Evolutionary conservation across 2,113 vertebrate genomes (phyloP).

Genomic region (Calyptomena viridis): DNA sequence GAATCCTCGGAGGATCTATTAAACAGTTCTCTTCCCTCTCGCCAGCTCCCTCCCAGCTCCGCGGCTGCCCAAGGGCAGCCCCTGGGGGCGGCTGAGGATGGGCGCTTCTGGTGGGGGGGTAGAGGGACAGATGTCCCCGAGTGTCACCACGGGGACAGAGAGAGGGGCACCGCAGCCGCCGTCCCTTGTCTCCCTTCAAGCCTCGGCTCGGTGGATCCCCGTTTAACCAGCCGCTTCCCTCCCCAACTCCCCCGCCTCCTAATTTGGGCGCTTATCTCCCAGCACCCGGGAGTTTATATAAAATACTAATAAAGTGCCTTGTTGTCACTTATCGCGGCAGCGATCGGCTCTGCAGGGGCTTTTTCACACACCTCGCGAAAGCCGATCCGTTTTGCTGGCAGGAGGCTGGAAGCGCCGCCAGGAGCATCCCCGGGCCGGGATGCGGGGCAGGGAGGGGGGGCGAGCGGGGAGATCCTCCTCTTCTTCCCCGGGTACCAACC

Average conservation of each 20-base stretch:
- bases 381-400: not conserved
- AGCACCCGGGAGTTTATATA: not conserved
- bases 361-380: not conserved
- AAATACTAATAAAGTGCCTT: constrained; percentile 18
- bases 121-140: not conserved
- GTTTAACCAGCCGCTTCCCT: not conserved
- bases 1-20: constrained; percentile 62
- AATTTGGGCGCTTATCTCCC: constrained; percentile 23
- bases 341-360: not conserved
- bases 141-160: not conserved
- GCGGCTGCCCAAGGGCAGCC: not conserved
- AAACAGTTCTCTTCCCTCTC: constrained; percentile 10
- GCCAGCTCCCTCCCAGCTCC: not conserved
- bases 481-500: not conserved
- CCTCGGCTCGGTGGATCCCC: not conserved
- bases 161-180: not conserved
- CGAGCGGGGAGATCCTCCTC: no score
- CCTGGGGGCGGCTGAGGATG: not conserved
- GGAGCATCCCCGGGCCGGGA: not conserved
- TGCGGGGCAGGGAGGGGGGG: not conserved
- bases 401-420: no score
- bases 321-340: not conserved
- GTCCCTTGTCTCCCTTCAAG: not conserved
- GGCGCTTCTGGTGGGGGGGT: not conserved
- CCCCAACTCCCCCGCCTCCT: not conserved